Conservation (phyloP, 2,113 vertebrate genomes). For the Serinus canaria region DNA sequence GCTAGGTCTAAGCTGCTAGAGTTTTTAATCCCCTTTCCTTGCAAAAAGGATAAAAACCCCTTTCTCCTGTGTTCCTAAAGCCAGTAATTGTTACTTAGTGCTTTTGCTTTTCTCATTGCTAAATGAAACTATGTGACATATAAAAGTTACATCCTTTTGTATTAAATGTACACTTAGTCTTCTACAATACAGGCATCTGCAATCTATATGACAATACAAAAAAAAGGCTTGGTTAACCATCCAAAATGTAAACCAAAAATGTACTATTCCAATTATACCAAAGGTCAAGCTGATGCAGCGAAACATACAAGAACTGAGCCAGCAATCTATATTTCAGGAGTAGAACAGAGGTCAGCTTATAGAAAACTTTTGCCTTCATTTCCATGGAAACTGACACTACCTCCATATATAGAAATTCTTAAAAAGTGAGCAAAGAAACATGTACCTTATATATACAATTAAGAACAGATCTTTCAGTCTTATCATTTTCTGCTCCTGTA, state of each 20-base stretch:
- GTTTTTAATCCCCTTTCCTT: constrained; percentile 26
- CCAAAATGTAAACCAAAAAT: neutral
- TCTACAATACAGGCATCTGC: neutral
- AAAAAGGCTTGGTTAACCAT: neutral
- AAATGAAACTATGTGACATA: neutral
- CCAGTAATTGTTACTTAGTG: neutral
- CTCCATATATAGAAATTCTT: neutral
- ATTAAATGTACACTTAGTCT: neutral
- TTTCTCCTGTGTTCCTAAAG: neutral
- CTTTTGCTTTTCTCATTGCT: neutral
- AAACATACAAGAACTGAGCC: neutral
- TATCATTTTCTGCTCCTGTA: constrained; percentile 84
- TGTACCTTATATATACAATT: constrained; percentile 95
- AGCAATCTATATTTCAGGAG: neutral
- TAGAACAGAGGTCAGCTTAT: neutral
- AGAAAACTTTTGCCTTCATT: neutral
- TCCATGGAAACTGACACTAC: neutral
- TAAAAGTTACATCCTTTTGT: neutral
- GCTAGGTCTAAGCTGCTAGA: constrained; percentile 3
- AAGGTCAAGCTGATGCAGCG: neutral
- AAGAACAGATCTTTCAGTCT: constrained; percentile 88
- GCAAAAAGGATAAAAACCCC: neutral
- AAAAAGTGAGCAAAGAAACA: neutral
- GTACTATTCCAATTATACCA: neutral
- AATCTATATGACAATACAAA: neutral